Evolutionary conservation across 2,888 invertebrate genomes (phyloP).

Genomic region (Pheosia tremula): DNA sequence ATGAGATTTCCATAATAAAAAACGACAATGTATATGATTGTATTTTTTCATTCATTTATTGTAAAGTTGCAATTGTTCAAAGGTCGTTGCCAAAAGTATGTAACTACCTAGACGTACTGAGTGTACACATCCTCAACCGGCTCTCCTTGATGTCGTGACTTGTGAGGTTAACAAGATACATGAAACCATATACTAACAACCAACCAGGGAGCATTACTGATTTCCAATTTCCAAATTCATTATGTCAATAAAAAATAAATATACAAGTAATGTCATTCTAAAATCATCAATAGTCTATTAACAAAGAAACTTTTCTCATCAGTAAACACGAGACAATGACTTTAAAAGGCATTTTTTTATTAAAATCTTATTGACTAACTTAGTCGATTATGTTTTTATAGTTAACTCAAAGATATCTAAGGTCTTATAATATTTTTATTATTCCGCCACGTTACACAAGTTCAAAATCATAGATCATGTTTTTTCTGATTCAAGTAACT

Average conservation of each 20-base stretch:
- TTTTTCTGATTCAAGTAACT: neutral
- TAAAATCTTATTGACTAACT: neutral
- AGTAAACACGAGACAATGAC: conserved; percentile 23
- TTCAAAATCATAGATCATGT: neutral
- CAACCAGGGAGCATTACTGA: no score
- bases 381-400: no score
- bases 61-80: neutral
- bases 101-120: neutral
- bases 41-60: neutral
- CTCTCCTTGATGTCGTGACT: neutral
- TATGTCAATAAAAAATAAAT: no score
- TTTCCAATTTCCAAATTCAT: no score
- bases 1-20: conserved; percentile 24
- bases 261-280: neutral
- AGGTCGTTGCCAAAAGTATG: neutral
- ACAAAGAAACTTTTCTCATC: conserved; percentile 34
- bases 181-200: no score
- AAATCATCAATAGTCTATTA: neutral
- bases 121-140: neutral
- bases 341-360: neutral
- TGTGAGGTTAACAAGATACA: neutral
- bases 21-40: neutral
- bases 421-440: no score
- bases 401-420: no score
- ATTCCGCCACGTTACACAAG: no score